Evolutionary conservation across 2,113 vertebrate genomes (phyloP).

Genomic region (Corythornis vintsioides): DNA sequence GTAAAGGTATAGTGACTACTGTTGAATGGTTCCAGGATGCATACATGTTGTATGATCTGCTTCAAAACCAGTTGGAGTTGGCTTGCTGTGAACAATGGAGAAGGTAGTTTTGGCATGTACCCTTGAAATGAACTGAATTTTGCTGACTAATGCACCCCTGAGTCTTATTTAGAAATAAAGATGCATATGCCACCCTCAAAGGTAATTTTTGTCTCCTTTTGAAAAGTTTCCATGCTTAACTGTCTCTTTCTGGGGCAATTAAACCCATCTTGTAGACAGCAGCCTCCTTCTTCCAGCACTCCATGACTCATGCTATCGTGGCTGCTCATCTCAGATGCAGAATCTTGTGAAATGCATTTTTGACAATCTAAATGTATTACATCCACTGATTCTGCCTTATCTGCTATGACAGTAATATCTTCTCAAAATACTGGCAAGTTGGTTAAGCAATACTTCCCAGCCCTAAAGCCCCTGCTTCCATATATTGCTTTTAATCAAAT

Average conservation of each 20-base stretch:
- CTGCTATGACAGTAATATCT: constrained; percentile 20
- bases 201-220: constrained; percentile 2
- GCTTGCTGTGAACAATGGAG: neutral
- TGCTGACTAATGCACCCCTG: neutral
- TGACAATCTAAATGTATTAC: constrained; percentile 34
- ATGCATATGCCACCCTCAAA: neutral
- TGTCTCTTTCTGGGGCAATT: constrained; percentile 23
- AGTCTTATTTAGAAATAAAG: constrained; percentile 8
- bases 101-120: neutral
- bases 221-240: constrained; percentile 49
- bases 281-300: constrained; percentile 12
- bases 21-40: neutral
- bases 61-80: neutral
- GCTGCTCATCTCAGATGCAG: constrained; percentile 45
- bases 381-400: constrained; percentile 56
- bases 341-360: constrained; percentile 49
- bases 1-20: neutral
- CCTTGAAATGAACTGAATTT: neutral
- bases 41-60: neutral
- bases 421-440: constrained; percentile 3
- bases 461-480: neutral
- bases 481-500: constrained; percentile 21
- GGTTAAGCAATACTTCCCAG: constrained; percentile 39
- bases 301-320: constrained; percentile 34
- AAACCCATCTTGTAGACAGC: neutral